These are phyloP conservation scores for Cyrtodaria siliqua DNA, from an alignment of 2,888 invertebrate species.

Conservation along the genomic window DNA sequence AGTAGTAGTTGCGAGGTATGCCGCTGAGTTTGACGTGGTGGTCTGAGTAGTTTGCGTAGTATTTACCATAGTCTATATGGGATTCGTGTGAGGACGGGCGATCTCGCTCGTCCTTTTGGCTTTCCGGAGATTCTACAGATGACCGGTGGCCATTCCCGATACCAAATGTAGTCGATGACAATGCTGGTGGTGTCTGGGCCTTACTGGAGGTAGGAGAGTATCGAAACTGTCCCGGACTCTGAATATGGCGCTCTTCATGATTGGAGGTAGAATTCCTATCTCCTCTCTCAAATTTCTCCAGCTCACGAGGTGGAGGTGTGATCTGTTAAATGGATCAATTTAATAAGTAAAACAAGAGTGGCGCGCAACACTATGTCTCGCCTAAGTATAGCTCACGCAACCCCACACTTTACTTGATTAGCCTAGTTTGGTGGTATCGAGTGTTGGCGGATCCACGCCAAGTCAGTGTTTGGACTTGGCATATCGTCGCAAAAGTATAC, in stretches of 20 bases:
- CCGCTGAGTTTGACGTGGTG: constrained; percentile 54
- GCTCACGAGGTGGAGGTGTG: constrained; percentile 46
- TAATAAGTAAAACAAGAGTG: no score
- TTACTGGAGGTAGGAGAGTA: constrained; percentile 61
- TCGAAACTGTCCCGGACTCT: constrained; percentile 48
- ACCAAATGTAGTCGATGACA: constrained; percentile 49
- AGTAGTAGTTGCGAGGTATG: constrained; percentile 59
- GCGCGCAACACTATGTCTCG: no score
- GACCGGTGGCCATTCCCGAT: constrained; percentile 41
- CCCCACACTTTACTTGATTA: no score
- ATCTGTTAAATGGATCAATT: constrained; percentile 34
- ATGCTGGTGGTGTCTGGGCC: constrained; percentile 59
- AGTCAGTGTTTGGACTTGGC: no score
- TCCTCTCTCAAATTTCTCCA: constrained; percentile 25
- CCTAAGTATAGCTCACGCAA: no score
- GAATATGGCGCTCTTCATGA: constrained; percentile 24
- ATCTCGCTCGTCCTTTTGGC: constrained; percentile 35
- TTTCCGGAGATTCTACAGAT: constrained; percentile 45
- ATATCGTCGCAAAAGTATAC: no score
- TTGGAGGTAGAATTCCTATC: constrained; percentile 20
- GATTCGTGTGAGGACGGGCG: constrained; percentile 45
- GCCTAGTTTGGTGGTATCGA: no score
- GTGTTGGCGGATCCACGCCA: no score
- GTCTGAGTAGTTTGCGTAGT: constrained; percentile 50
- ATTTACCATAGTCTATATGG: constrained; percentile 32